Base-by-base conservation (phyloP, 2,797 vertebrate genomes). In the Tenualosa thibaudeaui region DNA sequence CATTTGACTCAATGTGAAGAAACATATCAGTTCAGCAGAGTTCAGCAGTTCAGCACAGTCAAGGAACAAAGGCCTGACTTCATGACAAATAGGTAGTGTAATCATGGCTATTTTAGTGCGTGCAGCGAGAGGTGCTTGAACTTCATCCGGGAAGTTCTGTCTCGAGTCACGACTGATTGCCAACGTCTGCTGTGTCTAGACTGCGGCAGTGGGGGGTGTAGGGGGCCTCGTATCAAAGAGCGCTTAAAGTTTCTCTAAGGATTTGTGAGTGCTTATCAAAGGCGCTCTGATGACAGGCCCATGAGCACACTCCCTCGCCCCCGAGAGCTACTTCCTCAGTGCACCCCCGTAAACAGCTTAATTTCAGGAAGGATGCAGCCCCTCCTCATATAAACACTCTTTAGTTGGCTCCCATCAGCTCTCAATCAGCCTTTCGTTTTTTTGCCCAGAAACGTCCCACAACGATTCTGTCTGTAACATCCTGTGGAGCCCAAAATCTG, bases 291-390 rank as follows among this genome's bases (percentile, higher is more conserved):
- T 51, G 81, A 54, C 46, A 40, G 82, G 58, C 68, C 58, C 83
- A 37, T 17, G 53, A 19, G 24, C 26, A 4, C 43, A 26, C 26
- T 71, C 26, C 65, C 65, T 40, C 26, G 13, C 26, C 62, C 65
- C 26, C 65, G 3, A 71, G 65, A 37, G 65, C 26, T 3, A 4
- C 62, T 65, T 65, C 62, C 62, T 65, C 7, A 1, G 31, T 22
- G 71, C 84, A 68, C 50, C 84, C 75, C 87, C 81, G 86, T 82
- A 86, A 88, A 82, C 87, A 84, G 43, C 24, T 50, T 68, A 85
- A 86, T 85, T 87, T 51, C 85, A 89, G 88, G 88, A 89, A 88
- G 88, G 88, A 87, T 84, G 82, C 43, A 50, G 83, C 84, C 83
- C 81, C 75, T 83, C 87, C 87, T 56, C 37, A 22, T 15, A 82